phyloP scores from a whole-genome alignment of 2,113 vertebrate species.

The Chaenocephalus aceratus region DNA sequence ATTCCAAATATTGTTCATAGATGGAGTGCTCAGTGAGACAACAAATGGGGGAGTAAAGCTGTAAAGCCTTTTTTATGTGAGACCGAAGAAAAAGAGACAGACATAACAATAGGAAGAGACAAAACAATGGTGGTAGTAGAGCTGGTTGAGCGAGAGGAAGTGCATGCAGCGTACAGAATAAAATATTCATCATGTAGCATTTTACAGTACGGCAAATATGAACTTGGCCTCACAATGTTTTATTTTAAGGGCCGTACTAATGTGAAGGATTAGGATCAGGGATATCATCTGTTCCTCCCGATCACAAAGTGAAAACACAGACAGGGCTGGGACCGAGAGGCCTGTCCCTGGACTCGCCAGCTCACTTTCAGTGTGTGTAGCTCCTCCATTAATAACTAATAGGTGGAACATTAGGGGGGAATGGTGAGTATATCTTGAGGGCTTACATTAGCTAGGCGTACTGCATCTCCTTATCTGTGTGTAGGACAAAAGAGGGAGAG shows the following conservation, averaged over 20 bases:
- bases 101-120: background rate
- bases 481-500: slow-evolving; percentile 45
- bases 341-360: slow-evolving; percentile 60
- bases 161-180: slow-evolving; percentile 15
- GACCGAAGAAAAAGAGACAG: background rate
- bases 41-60: slow-evolving; percentile 28
- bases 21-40: slow-evolving; percentile 30
- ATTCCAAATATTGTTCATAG: slow-evolving; percentile 47
- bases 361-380: slow-evolving; percentile 67
- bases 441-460: slow-evolving; percentile 72
- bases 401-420: slow-evolving; percentile 70
- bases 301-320: slow-evolving; percentile 55
- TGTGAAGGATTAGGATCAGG: slow-evolving; percentile 42
- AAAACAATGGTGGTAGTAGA: background rate
- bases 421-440: slow-evolving; percentile 72
- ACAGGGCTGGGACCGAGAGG: slow-evolving; percentile 24
- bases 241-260: slow-evolving; percentile 28
- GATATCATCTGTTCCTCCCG: slow-evolving; percentile 45
- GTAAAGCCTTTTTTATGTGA: background rate
- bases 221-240: slow-evolving; percentile 45
- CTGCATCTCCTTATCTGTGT: slow-evolving; percentile 65
- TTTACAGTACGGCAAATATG: slow-evolving; percentile 25
- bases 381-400: slow-evolving; percentile 80
- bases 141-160: background rate
- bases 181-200: slow-evolving; percentile 53